Percentiles rank a stretch among this genome's conserved stretches.
Conservation (phyloP, 2,797 vertebrate genomes). For the Eulemur albifrons region DNA sequence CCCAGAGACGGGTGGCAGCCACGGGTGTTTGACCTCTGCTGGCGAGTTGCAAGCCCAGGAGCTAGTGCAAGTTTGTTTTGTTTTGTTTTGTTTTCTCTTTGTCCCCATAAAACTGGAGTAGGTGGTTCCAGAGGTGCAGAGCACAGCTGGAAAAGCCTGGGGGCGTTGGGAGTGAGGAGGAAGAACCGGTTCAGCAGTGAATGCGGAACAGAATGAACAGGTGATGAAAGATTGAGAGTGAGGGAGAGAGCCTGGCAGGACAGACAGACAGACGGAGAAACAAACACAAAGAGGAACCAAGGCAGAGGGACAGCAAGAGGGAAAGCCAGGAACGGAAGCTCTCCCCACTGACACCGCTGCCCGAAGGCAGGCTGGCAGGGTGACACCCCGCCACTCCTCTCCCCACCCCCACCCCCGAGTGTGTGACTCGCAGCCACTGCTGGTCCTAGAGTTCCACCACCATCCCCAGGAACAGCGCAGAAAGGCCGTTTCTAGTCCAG, state of each 20-base stretch:
- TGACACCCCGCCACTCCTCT: too few relatives aligned
- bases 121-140: neutral
- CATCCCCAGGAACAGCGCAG: neutral
- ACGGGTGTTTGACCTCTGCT: neutral
- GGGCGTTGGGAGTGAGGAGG: rapidly evolving
- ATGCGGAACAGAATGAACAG: neutral
- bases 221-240: neutral
- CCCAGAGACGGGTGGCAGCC: neutral
- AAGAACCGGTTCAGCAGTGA: neutral
- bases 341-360: neutral
- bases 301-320: neutral
- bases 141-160: neutral
- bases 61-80: neutral
- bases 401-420: too few relatives aligned
- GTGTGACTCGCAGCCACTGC: neutral
- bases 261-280: neutral
- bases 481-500: neutral
- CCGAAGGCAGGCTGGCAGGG: neutral
- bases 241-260: neutral
- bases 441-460: too few relatives aligned
- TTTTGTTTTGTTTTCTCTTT: neutral
- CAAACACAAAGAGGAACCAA: neutral
- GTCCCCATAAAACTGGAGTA: neutral
- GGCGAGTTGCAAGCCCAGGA: neutral
- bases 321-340: rapidly evolving